Conservation (phyloP, 2,888 invertebrate species). For the Cephus pulcher region DNA sequence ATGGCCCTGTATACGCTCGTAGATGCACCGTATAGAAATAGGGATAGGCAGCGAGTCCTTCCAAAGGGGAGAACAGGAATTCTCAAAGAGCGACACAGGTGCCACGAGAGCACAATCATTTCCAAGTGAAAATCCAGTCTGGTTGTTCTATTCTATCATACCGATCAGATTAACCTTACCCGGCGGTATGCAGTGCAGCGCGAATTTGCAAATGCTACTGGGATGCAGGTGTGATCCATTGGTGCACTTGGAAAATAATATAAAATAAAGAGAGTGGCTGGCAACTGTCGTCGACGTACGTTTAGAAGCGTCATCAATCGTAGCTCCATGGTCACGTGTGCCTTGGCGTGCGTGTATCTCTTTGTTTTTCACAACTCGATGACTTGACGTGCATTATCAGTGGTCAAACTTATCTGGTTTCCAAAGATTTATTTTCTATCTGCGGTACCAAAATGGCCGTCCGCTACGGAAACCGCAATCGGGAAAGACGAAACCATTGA, state of each 20-base stretch:
- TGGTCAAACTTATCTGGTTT: conserved; percentile 28
- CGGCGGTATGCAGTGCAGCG: background rate
- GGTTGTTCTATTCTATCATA: background rate
- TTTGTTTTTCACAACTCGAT: background rate
- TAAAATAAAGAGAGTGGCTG: background rate
- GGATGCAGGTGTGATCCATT: background rate
- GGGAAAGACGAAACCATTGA: conserved; percentile 44
- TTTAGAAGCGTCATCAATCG: background rate
- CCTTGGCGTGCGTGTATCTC: background rate
- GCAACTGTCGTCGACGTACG: background rate
- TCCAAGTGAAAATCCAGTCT: background rate
- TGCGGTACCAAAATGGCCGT: conserved; percentile 47
- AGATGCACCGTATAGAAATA: background rate
- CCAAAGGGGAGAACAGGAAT: background rate
- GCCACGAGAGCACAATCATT: background rate
- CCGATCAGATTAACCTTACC: background rate
- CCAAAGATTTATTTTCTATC: conserved; percentile 36
- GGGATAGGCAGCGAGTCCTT: background rate
- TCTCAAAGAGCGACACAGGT: background rate
- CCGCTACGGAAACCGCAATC: conserved; percentile 37
- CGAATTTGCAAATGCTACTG: background rate
- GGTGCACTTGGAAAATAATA: background rate
- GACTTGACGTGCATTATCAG: background rate
- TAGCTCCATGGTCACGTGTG: background rate
- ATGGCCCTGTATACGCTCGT: background rate